Evolutionary conservation across 1,140 invertebrate genomes (phyloP).

Genomic region (Latrodectus geometricus): DNA sequence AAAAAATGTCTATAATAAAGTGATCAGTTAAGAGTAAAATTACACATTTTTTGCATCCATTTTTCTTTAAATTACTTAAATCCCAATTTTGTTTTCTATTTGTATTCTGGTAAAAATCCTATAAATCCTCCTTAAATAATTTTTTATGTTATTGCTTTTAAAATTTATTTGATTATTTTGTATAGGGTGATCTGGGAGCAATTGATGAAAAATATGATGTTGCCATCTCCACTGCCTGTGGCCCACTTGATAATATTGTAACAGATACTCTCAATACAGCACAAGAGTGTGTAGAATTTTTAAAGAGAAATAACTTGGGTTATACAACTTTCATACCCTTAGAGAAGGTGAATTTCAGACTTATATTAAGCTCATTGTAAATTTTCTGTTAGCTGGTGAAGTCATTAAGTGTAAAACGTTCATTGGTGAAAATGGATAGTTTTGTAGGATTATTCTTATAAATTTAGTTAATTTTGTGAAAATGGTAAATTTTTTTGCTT

Average conservation of each 20-base stretch:
- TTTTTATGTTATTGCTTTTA: background rate
- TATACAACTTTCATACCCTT: constrained; percentile 74
- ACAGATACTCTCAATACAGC: constrained; percentile 89
- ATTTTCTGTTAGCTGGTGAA: background rate
- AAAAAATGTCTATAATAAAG: too few species aligned
- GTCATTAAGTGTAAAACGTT: too few species aligned
- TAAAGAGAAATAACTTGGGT: constrained; percentile 80
- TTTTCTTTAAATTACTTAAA: too few species aligned
- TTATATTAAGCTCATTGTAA: background rate
- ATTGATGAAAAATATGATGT: constrained; percentile 95
- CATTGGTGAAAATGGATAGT: too few species aligned
- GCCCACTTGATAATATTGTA: constrained; percentile 90
- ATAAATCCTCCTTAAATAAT: background rate
- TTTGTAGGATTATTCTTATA: background rate
- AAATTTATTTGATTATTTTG: background rate
- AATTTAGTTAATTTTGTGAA: too few species aligned
- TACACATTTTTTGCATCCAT: too few species aligned
- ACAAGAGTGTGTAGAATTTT: constrained; percentile 83
- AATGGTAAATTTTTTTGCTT: too few species aligned
- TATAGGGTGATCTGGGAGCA: constrained; percentile 92
- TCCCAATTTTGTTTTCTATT: too few species aligned
- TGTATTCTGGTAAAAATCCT: too few species aligned
- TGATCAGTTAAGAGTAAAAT: too few species aligned
- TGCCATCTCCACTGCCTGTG: constrained; percentile 94
- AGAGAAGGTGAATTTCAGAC: constrained; percentile 72